A percentile compares a stretch with the other conserved stretches of the same genome.
Conservation (phyloP, 1,140 invertebrate species). For the Planococcus citri region DNA sequence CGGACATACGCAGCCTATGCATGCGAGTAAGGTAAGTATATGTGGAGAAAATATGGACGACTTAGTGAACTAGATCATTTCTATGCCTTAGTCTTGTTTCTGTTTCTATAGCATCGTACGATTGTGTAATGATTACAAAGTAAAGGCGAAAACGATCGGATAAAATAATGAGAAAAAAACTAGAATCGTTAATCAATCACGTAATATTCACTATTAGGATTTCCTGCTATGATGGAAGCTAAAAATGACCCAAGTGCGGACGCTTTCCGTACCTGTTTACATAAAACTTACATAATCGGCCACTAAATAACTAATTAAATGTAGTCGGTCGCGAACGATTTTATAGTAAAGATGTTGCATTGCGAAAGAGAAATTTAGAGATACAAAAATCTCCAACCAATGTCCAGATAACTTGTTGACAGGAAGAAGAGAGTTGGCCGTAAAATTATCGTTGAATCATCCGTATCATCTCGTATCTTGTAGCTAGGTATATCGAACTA, state of each 20-base stretch:
- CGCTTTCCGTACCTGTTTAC: conserved; percentile 5
- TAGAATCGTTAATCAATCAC: conserved; percentile 1
- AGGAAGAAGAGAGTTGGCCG: too few species aligned
- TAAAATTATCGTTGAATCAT: too few species aligned
- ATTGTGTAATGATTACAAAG: background rate
- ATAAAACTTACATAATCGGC: background rate
- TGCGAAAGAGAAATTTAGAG: background rate
- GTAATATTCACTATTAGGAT: conserved; percentile 1
- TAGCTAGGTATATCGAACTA: too few species aligned
- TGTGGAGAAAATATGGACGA: background rate
- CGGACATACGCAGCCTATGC: too few species aligned
- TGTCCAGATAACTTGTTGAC: too few species aligned
- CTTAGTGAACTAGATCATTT: background rate
- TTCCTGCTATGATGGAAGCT: background rate
- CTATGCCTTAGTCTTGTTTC: background rate
- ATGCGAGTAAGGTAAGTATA: too few species aligned
- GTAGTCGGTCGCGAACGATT: background rate
- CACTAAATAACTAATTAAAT: conserved; percentile 4
- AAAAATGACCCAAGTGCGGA: conserved; percentile 6
- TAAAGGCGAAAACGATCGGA: background rate
- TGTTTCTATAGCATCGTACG: too few species aligned
- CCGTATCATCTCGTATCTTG: too few species aligned
- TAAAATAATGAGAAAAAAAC: background rate
- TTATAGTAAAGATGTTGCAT: background rate
- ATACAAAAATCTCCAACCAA: too few species aligned